These are phyloP conservation scores for Hiodon alosoides DNA, from an alignment of 2,113 vertebrate genomes.

Conservation along the genomic window DNA sequence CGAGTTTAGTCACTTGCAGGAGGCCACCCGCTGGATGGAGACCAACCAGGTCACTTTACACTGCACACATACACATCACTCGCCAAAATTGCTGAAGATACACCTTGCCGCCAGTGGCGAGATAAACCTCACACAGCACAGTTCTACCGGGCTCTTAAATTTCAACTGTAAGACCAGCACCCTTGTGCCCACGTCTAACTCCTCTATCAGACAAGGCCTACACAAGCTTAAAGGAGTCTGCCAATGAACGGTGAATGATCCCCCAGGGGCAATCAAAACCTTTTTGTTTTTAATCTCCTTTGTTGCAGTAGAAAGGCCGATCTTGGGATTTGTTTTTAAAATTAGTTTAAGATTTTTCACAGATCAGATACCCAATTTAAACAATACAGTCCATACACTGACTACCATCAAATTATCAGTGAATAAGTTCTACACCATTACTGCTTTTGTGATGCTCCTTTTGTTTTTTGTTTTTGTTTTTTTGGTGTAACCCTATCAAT, in stretches of 20 bases:
- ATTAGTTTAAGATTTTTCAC: not conserved
- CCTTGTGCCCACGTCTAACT: not conserved
- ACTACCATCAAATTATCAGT: constrained; percentile 1
- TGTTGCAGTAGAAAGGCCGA: not conserved
- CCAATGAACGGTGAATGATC: not conserved
- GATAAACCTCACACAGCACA: not conserved
- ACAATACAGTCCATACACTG: not conserved
- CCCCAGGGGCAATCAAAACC: constrained; percentile 10
- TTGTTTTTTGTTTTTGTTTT: constrained; percentile 7
- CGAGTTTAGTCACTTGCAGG: constrained; percentile 96
- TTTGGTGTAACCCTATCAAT: not conserved
- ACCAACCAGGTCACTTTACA: constrained; percentile 92
- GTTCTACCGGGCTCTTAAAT: not conserved
- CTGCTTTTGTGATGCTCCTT: constrained; percentile 7
- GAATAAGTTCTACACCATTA: not conserved
- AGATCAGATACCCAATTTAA: not conserved
- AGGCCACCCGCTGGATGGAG: constrained; percentile 92
- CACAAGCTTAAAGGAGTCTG: not conserved
- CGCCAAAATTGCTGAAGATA: not conserved
- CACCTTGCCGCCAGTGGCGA: not conserved
- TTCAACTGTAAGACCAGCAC: not conserved
- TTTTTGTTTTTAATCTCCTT: constrained; percentile 9
- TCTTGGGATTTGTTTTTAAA: constrained; percentile 8
- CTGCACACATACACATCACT: constrained; percentile 66
- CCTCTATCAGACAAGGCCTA: constrained; percentile 1